phyloP scores from a whole-genome alignment of 2,888 invertebrate species.

The Parapristionchus giblindavisi region DNA sequence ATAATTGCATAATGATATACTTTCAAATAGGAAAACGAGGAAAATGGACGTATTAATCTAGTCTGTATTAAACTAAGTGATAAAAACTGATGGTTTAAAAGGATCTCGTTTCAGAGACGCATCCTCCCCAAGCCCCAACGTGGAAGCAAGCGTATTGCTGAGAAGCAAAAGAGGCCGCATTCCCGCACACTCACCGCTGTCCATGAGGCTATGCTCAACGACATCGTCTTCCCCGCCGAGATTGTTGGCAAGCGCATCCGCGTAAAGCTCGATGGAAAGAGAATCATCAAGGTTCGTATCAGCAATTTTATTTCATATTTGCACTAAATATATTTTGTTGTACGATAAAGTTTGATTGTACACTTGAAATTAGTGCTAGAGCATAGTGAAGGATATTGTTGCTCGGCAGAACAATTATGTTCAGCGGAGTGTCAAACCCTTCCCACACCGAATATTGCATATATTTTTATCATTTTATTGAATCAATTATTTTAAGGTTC shows the following conservation, averaged over 20 bases:
- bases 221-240: conserved; percentile 97
- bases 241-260: conserved; percentile 97
- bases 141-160: conserved; percentile 74
- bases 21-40: too few relatives aligned
- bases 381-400: conserved; percentile 36
- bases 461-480: neutral
- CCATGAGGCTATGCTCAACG: conserved; percentile 94
- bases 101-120: conserved; percentile 79
- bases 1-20: neutral
- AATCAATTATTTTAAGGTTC: conserved; percentile 50
- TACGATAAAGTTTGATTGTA: neutral
- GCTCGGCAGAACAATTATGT: conserved; percentile 33
- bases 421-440: conserved; percentile 36
- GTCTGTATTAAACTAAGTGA: too few relatives aligned
- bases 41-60: too few relatives aligned
- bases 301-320: conserved; percentile 76
- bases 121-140: conserved; percentile 98
- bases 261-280: conserved; percentile 92
- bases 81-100: too few relatives aligned
- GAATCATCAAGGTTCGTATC: conserved; percentile 82
- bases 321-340: neutral
- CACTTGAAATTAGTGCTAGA: conserved; percentile 33
- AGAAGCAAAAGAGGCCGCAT: conserved; percentile 81
- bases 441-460: conserved; percentile 7
- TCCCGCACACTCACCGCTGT: conserved; percentile 91